Evolutionary conservation across 2,888 invertebrate genomes (phyloP), one percentile per base, ranked within the genome.

Genomic region (Rotaria macrura): DNA sequence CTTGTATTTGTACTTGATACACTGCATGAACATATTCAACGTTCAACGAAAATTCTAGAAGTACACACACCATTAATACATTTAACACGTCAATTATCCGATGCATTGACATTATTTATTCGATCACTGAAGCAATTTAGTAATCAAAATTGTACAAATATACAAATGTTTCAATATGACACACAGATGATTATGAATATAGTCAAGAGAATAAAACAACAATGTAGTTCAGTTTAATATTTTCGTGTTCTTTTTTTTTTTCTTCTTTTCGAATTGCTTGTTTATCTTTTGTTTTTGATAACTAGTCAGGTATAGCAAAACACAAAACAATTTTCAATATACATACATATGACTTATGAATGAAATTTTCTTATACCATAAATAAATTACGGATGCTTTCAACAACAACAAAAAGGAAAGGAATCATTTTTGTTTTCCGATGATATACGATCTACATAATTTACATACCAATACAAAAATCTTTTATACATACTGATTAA

Each of bases 1-100:
- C 79, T 79, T 79, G 79, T 79, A 25, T 79, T 79, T 79, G 43
- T 79, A 25, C 23, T 79, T 25, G 79, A 79, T 43, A 79, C 79
- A 25, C n/a, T 79, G n/a, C 43, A 79, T 14, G 43, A 79, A 43
- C 43, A 79, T 79, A 5, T 43, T 2, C 43, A 25, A n/a, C 12
- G 20, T 43, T 43, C 43, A n/a, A 79, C 43, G 2, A 79, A 79
- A 43, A 29, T 20, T 34, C 34, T 34, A 34, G 34, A 65, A 38
- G 38, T 34, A 20, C 7, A 40, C 43, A 79, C 40, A 43, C 25
- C 43, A 25, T 43, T 79, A 43, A 43, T 43, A 0, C 23, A 25
- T 14, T 12, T 79, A 43, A 43, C 43, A 43, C 23, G 23, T n/a
- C 25, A 79, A 79, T 79, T 79, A 79, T 79, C 43, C n/a, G 43